phyloP scores from a whole-genome alignment of 2,797 vertebrate genomes.

The Lagocephalus sceleratus region DNA sequence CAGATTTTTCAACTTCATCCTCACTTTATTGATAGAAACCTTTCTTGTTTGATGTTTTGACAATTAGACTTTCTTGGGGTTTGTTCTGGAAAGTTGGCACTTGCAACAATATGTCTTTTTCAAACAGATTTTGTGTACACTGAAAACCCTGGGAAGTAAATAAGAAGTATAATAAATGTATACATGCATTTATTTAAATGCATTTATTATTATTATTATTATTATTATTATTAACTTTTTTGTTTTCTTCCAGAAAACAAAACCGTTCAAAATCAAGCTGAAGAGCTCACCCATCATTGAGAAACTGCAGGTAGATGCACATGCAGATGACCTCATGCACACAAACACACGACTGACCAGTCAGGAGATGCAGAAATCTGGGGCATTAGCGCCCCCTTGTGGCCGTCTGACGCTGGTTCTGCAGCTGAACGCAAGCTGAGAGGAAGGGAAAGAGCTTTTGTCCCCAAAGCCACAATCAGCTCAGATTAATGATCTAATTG shows the following conservation, averaged over 20 bases:
- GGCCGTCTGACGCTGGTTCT: constrained; percentile 27
- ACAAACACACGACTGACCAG: background rate
- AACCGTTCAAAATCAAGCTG: constrained; percentile 62
- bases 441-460: constrained; percentile 18
- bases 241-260: constrained; percentile 56
- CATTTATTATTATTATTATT: background rate
- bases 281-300: constrained; percentile 72
- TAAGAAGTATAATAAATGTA: background rate
- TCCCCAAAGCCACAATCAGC: constrained; percentile 48
- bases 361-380: constrained; percentile 9
- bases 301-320: constrained; percentile 72
- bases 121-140: background rate
- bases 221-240: background rate
- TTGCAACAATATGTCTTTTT: too few species aligned
- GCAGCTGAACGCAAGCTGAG: constrained; percentile 8
- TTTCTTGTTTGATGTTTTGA: too few species aligned
- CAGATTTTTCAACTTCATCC: too few species aligned
- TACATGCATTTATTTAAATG: background rate
- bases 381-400: constrained; percentile 56
- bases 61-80: too few species aligned
- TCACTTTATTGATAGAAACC: too few species aligned
- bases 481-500: constrained; percentile 71
- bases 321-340: background rate
- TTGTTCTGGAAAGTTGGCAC: too few species aligned
- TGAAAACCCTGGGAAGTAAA: background rate